A percentile compares a stretch with the other conserved stretches of the same genome.
Conservation (phyloP, 2,113 vertebrate species). For the Orientallactaga bullata region DNA sequence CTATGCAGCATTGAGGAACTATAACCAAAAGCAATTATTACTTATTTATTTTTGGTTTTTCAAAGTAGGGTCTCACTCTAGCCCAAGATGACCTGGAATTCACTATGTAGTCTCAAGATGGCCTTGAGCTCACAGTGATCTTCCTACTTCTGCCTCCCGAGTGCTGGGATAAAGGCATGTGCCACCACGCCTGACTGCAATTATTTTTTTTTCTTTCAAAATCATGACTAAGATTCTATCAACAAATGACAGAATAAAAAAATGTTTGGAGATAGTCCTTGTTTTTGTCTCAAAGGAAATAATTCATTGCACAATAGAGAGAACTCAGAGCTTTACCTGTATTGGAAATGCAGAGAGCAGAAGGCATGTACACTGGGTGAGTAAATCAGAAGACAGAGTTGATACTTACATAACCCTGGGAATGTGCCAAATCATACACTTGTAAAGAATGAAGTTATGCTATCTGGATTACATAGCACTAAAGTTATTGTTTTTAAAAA, state of each 20-base stretch:
- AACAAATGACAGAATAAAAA: neutral
- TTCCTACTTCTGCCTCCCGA: no score
- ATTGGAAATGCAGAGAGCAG: neutral
- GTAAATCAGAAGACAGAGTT: neutral
- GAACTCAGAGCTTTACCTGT: neutral
- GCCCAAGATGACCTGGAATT: no score
- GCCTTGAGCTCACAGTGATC: no score
- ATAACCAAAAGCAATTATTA: neutral
- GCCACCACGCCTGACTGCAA: no score
- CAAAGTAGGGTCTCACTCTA: no score
- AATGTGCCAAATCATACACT: neutral
- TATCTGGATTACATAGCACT: conserved; percentile 12
- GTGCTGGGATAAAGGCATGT: no score
- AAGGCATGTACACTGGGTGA: neutral
- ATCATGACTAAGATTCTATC: conserved; percentile 29
- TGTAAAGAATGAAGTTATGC: neutral
- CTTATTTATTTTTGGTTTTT: neutral
- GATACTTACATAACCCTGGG: neutral
- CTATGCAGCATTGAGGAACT: neutral
- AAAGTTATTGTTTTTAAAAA: neutral
- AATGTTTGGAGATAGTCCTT: neutral
- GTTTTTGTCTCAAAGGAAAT: neutral
- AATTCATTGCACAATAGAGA: neutral
- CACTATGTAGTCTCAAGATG: no score
- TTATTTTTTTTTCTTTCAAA: conserved; percentile 38